Conservation (phyloP, 2,888 invertebrate species). For the Rhingia campestris region DNA sequence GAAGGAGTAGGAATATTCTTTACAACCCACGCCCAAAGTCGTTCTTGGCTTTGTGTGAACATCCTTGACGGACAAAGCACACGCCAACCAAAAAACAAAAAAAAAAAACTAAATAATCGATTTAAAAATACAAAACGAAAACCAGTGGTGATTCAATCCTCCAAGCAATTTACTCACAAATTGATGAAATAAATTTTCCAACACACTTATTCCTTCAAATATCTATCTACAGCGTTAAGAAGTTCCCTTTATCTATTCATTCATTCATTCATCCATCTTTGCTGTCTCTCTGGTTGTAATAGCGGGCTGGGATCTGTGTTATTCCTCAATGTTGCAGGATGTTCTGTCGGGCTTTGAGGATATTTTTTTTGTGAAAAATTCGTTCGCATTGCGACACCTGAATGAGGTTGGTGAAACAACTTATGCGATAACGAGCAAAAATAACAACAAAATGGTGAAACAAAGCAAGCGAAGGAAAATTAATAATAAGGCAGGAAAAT, state of each 20-base stretch:
- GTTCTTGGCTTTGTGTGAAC: constrained; percentile 32
- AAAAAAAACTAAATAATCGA: constrained; percentile 65
- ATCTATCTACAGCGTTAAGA: constrained; percentile 15
- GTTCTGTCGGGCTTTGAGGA: constrained; percentile 34
- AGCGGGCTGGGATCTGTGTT: constrained; percentile 48
- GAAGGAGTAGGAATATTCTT: constrained; percentile 38
- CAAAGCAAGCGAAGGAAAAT: constrained; percentile 34
- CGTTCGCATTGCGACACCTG: constrained; percentile 66
- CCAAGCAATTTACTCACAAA: constrained; percentile 82
- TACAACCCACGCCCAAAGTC: constrained; percentile 42
- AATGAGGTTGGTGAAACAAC: constrained; percentile 57
- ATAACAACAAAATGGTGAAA: not conserved
- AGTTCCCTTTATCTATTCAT: not conserved
- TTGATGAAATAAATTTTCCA: constrained; percentile 82
- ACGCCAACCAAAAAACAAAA: constrained; percentile 14
- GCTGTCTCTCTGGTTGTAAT: constrained; percentile 40
- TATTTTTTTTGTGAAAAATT: constrained; percentile 36
- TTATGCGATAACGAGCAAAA: constrained; percentile 52
- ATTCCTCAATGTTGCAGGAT: not conserved
- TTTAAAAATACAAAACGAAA: constrained; percentile 70
- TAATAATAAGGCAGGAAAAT: constrained; percentile 49
- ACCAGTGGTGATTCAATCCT: constrained; percentile 78
- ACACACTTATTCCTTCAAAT: constrained; percentile 78
- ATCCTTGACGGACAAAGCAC: constrained; percentile 2
- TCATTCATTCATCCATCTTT: constrained; percentile 39